phyloP scores from a whole-genome alignment of 2,113 vertebrate genomes.

The Riparia riparia region DNA sequence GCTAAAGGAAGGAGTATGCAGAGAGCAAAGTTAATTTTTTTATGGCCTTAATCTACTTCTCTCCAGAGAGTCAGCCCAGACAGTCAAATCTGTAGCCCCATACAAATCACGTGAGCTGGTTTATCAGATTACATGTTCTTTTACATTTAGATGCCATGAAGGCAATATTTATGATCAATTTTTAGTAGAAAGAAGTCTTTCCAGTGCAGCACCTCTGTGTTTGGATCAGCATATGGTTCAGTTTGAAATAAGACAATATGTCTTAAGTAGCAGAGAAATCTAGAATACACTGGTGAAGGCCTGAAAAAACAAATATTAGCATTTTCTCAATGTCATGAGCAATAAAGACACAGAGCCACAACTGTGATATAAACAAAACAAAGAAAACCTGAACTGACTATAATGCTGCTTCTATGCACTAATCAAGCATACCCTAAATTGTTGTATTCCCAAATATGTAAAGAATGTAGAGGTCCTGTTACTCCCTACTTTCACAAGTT shows the following conservation, averaged over 20 bases:
- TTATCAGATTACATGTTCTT: not conserved
- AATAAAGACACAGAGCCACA: not conserved
- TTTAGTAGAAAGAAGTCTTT: not conserved
- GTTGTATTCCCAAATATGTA: not conserved
- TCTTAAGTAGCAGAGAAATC: not conserved
- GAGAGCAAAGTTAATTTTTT: not conserved
- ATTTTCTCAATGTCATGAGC: not conserved
- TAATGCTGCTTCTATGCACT: not conserved
- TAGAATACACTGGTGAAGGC: not conserved
- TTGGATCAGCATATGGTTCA: not conserved
- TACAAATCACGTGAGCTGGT: not conserved
- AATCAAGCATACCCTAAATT: not conserved
- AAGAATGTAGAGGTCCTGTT: not conserved
- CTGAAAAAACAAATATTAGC: not conserved
- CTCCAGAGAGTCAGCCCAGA: accelerated
- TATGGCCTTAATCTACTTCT: not conserved
- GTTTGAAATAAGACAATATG: not conserved
- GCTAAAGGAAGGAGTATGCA: not conserved
- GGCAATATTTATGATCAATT: not conserved
- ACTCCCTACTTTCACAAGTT: not conserved
- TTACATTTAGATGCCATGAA: not conserved
- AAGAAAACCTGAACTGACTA: not conserved
- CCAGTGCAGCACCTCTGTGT: not conserved
- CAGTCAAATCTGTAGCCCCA: not conserved
- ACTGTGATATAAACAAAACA: not conserved